A percentile compares a stretch with the other conserved stretches of the same genome.
Evolutionary conservation across 2,888 invertebrate species (phyloP).

Genomic region (Gastracanthus pulcherrimus): DNA sequence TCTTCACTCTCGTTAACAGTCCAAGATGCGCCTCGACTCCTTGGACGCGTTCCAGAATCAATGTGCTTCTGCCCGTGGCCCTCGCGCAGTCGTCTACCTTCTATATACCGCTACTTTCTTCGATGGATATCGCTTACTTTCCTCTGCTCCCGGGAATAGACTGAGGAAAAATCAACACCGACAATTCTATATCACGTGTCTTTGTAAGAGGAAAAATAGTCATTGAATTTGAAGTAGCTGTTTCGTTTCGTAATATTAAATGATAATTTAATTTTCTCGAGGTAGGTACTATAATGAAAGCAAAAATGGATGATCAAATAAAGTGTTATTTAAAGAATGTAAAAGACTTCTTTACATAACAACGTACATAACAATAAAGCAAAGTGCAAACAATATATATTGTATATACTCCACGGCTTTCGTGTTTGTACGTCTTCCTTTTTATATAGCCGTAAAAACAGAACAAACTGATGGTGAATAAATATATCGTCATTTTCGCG

Average conservation of each 20-base stretch:
- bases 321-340: no score
- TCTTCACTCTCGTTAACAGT: constrained; percentile 13
- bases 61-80: constrained; percentile 25
- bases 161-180: not conserved
- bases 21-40: not conserved
- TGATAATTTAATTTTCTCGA: not conserved
- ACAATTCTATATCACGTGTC: not conserved
- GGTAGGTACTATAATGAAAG: not conserved
- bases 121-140: constrained; percentile 12
- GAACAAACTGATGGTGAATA: no score
- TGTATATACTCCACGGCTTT: no score
- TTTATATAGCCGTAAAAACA: no score
- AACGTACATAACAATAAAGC: no score
- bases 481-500: no score
- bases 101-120: not conserved
- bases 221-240: not conserved
- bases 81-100: not conserved
- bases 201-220: not conserved
- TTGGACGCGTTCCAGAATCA: constrained; percentile 56
- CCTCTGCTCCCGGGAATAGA: not conserved
- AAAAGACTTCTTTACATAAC: no score
- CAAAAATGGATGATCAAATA: no score
- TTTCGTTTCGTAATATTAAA: not conserved
- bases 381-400: no score
- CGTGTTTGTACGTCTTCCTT: no score